Conservation (phyloP, 2,113 vertebrate species). For the Cyprinodon brontotheroides region DNA sequence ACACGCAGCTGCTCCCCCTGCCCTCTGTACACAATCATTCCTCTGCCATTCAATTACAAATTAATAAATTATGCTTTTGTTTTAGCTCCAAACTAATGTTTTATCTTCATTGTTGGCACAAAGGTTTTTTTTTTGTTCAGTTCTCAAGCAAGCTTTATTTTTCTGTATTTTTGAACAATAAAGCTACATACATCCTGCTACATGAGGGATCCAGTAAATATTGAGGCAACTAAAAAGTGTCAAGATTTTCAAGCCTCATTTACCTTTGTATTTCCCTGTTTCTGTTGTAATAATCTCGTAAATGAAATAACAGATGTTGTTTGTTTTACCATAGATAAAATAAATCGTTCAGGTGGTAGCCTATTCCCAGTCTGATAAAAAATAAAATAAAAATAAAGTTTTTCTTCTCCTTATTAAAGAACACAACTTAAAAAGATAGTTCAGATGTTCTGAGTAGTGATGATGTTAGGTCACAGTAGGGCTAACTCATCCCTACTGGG, state of each 20-base stretch:
- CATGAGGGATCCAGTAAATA: neutral
- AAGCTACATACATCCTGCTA: neutral
- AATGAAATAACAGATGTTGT: neutral
- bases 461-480: too few species aligned
- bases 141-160: conserved; percentile 27
- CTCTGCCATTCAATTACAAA: conserved; percentile 67
- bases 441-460: too few species aligned
- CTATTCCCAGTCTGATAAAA: conserved; percentile 38
- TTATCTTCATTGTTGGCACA: conserved; percentile 58
- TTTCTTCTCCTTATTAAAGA: neutral
- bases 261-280: neutral
- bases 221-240: neutral
- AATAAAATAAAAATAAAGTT: conserved; percentile 24
- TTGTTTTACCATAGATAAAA: too few species aligned
- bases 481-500: too few species aligned
- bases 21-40: conserved; percentile 64
- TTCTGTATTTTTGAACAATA: conserved; percentile 42
- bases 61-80: conserved; percentile 77
- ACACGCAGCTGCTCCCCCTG: conserved; percentile 70
- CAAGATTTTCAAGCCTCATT: neutral
- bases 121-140: conserved; percentile 51
- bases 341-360: conserved; percentile 36
- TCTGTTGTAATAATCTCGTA: neutral
- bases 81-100: conserved; percentile 72
- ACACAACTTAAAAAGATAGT: neutral